Evolutionary conservation across 2,888 invertebrate genomes (phyloP).

Genomic region (Chymomyza caudatula): DNA sequence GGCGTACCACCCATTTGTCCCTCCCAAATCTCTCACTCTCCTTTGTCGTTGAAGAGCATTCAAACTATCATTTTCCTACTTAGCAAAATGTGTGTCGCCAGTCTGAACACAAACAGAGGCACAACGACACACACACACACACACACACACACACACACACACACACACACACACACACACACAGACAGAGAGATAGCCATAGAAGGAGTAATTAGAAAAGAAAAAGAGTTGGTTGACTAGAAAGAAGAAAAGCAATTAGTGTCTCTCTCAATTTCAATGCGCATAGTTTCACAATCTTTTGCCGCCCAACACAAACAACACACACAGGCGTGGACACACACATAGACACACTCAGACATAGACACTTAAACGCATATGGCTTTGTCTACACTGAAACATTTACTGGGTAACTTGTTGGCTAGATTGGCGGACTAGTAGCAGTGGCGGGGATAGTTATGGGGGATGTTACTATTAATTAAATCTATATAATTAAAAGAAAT

Average conservation of each 20-base stretch:
- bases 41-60: constrained; percentile 39
- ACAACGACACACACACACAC: constrained; percentile 13
- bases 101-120: constrained; percentile 56
- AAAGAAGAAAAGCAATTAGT: constrained; percentile 71
- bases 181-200: constrained; percentile 21
- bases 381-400: constrained; percentile 4
- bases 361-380: constrained; percentile 15
- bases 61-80: constrained; percentile 71
- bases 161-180: background rate
- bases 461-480: too few relatives aligned
- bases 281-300: constrained; percentile 54
- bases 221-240: constrained; percentile 53
- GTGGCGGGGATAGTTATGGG: background rate
- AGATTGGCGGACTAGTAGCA: constrained; percentile 8
- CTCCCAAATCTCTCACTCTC: constrained; percentile 1
- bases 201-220: constrained; percentile 69
- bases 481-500: too few relatives aligned
- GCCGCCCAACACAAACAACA: constrained; percentile 13
- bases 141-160: constrained; percentile 1
- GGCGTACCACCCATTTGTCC: constrained; percentile 31
- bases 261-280: constrained; percentile 70
- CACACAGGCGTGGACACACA: constrained; percentile 30
- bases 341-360: background rate
- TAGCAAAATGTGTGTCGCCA: constrained; percentile 69
- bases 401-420: constrained; percentile 42